A percentile compares a stretch with the other conserved stretches of the same genome.
phyloP scores from a whole-genome alignment of 1,140 invertebrate species.

The Araneus ventricosus region DNA sequence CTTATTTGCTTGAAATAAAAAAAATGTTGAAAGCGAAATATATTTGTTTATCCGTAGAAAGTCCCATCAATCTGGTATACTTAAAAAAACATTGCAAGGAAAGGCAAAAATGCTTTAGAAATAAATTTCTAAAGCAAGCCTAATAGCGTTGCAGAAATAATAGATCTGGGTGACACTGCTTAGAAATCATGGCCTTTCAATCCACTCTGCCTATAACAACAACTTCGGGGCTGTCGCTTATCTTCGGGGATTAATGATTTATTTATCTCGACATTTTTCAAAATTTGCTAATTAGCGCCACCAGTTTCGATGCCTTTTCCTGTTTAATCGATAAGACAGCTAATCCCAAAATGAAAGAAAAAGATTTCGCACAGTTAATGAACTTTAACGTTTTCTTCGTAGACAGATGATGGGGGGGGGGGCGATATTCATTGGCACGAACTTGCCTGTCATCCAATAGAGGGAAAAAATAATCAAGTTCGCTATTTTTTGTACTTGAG shows the following conservation, averaged over 20 bases:
- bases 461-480: not conserved
- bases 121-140: no score
- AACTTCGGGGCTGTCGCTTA: no score
- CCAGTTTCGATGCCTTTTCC: slow-evolving; percentile 19
- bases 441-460: not conserved
- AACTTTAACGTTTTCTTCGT: not conserved
- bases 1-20: no score
- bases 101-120: no score
- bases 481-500: not conserved
- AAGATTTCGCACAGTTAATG: not conserved
- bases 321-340: slow-evolving; percentile 24
- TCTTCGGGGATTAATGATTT: slow-evolving; percentile 36
- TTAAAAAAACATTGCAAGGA: no score
- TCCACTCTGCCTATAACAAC: no score
- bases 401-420: not conserved
- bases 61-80: no score
- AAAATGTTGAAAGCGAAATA: no score
- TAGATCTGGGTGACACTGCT: no score
- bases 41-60: no score
- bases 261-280: slow-evolving; percentile 49
- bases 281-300: slow-evolving; percentile 34
- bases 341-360: slow-evolving; percentile 17
- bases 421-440: not conserved
- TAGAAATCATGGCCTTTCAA: no score
- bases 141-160: no score